Percentiles rank a stretch among this genome's conserved stretches.
Evolutionary conservation across 2,888 invertebrate genomes (phyloP).

Genomic region (Pimpla rufipes): DNA sequence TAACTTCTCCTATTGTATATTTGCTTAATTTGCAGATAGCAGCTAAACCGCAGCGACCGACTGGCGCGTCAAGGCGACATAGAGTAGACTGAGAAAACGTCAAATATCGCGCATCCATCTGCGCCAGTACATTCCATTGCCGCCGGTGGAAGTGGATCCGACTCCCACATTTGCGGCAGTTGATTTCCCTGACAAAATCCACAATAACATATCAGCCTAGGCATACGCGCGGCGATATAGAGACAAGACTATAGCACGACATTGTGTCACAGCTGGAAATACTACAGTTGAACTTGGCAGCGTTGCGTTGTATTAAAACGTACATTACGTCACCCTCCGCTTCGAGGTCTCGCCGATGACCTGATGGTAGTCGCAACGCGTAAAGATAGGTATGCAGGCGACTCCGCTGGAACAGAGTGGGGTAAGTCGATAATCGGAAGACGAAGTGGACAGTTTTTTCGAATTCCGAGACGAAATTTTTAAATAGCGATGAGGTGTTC

Average conservation of each 20-base stretch:
- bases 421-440: slow-evolving; percentile 14
- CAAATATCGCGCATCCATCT: not conserved
- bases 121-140: not conserved
- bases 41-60: not conserved
- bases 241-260: slow-evolving; percentile 62
- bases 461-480: slow-evolving; percentile 32
- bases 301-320: slow-evolving; percentile 54
- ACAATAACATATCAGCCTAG: not conserved
- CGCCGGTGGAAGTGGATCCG: not conserved
- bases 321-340: slow-evolving; percentile 52
- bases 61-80: not conserved
- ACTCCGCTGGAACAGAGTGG: slow-evolving; percentile 18
- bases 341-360: slow-evolving; percentile 34
- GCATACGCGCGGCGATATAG: slow-evolving; percentile 47
- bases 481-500: slow-evolving; percentile 52
- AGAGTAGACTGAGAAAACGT: not conserved
- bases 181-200: not conserved
- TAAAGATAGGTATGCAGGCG: slow-evolving; percentile 8
- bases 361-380: slow-evolving; percentile 8
- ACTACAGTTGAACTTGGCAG: slow-evolving; percentile 66
- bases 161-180: not conserved
- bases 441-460: slow-evolving; percentile 6
- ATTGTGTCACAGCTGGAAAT: slow-evolving; percentile 76
- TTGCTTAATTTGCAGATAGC: not conserved
- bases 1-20: not conserved